Percentiles rank a stretch among this genome's conserved stretches.
These are phyloP conservation scores for Petrolisthes manimaculis DNA, from an alignment of 2,888 invertebrate genomes.

Conservation along the genomic window DNA sequence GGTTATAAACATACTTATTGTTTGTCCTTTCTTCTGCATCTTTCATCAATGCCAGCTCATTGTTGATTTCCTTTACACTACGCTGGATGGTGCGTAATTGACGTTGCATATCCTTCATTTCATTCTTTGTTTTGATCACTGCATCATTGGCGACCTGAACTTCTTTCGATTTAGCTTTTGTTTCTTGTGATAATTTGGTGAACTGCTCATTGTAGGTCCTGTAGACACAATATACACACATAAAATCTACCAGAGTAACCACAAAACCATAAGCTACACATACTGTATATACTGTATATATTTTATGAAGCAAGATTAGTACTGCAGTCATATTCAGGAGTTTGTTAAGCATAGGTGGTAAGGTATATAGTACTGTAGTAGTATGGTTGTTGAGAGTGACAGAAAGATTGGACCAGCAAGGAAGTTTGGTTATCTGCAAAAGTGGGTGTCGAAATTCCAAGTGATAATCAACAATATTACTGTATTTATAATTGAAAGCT, in stretches of 20 bases:
- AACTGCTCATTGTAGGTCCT: background rate
- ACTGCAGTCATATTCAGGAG: too few relatives aligned
- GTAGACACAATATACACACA: background rate
- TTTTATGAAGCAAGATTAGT: too few relatives aligned
- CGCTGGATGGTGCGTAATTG: background rate
- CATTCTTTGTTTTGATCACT: conserved; percentile 4
- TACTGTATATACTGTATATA: too few relatives aligned
- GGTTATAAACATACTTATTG: conserved; percentile 30
- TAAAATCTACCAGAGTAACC: background rate
- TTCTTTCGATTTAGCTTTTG: background rate
- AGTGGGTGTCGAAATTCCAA: too few relatives aligned
- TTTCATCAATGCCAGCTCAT: conserved; percentile 22
- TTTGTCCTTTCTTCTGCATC: conserved; percentile 46
- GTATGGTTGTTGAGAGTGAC: too few relatives aligned
- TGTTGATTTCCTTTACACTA: background rate
- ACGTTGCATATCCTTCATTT: conserved; percentile 26
- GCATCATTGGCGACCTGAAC: background rate
- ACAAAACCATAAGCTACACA: too few relatives aligned
- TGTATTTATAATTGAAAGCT: too few relatives aligned
- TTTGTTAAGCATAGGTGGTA: too few relatives aligned
- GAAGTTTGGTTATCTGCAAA: too few relatives aligned
- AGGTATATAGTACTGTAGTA: too few relatives aligned
- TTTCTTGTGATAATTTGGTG: background rate
- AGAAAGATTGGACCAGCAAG: too few relatives aligned
- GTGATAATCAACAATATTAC: too few relatives aligned